Percentiles rank a stretch among this genome's conserved stretches.
Evolutionary conservation across 1,140 invertebrate species (phyloP).

Genomic region (Heliothis subflexa): DNA sequence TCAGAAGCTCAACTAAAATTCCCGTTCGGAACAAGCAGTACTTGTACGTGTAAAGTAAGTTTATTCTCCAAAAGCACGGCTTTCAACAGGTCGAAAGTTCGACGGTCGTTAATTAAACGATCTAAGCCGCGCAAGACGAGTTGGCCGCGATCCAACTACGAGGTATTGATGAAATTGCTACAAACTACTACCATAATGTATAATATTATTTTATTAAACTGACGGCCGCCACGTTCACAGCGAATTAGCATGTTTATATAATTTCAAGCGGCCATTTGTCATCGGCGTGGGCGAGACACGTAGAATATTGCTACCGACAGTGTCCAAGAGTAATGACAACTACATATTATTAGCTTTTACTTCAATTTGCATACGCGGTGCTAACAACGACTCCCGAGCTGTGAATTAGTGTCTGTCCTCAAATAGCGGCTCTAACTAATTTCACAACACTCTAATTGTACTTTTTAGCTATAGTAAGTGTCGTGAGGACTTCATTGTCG

Average conservation of each 20-base stretch:
- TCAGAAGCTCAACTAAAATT: slow-evolving; percentile 44
- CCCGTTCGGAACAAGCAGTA: slow-evolving; percentile 59
- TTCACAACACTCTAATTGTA: slow-evolving; percentile 70
- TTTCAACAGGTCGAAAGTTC: slow-evolving; percentile 86
- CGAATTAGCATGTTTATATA: slow-evolving; percentile 69
- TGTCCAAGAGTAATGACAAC: slow-evolving; percentile 50
- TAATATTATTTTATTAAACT: slow-evolving; percentile 65
- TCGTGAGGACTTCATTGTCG: slow-evolving; percentile 73
- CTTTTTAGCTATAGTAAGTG: slow-evolving; percentile 56
- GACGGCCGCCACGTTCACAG: slow-evolving; percentile 55
- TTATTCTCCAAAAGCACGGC: slow-evolving; percentile 76
- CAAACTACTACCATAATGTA: slow-evolving; percentile 63
- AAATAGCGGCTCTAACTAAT: slow-evolving; percentile 69
- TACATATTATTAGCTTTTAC: slow-evolving; percentile 55
- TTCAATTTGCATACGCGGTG: slow-evolving; percentile 59
- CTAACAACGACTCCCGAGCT: slow-evolving; percentile 56
- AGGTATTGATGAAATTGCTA: slow-evolving; percentile 80
- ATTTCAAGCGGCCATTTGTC: slow-evolving; percentile 55
- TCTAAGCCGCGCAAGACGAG: slow-evolving; percentile 75
- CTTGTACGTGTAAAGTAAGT: slow-evolving; percentile 75
- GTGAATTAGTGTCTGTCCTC: slow-evolving; percentile 61
- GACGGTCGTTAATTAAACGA: slow-evolving; percentile 84
- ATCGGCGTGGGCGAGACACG: slow-evolving; percentile 52
- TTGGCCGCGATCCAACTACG: slow-evolving; percentile 76
- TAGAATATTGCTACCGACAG: slow-evolving; percentile 23